Evolutionary conservation across 2,888 invertebrate species (phyloP), one percentile per base, ranked within the genome.

Genomic region (Pantelozetes paolii): DNA sequence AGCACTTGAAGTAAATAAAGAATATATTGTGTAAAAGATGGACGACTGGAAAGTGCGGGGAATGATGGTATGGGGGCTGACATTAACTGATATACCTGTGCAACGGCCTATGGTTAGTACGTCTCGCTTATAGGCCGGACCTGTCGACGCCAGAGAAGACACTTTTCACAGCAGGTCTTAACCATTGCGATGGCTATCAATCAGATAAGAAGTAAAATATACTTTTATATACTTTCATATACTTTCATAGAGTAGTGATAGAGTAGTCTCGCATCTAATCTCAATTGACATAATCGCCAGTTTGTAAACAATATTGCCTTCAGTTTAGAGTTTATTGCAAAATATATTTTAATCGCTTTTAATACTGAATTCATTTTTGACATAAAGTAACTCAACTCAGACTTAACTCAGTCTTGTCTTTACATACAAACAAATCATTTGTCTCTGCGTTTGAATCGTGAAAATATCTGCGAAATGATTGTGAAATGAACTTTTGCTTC

Each of bases 121-220:
- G 67, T 67, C 23, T 67, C 20, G 23, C 42, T 57, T 64, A 67
- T 67, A 67, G 67, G 67, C 67, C 32, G 67, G 67, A 42, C 67
- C 40, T 67, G 67, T 67, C 67, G 67, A 67, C 67, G 67, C 67
- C 67, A 67, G 23, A 42, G 67, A 67, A 67, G 67, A 67, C 67
- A 67, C 40, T 67, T 64, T 67, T 67, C 67, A 67, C 67, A 67
- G 67, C 67, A 67, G 67, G 67, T 36, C 42, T 42, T 23, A 42
- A 20, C 67, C 26, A 23, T 30, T 67, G n/a, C 40, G 40, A 67
- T 67, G 30, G 20, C 67, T 67, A 67, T 67, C 42, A 11, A 67
- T 67, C 67, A 67, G 67, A 67, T 67, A 67, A 67, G 30, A 64
- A 67, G 40, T 67, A 42, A 67, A 67, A 67, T 67, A 67, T 42